Evolutionary conservation across 2,888 invertebrate genomes (phyloP), one percentile per base, ranked within the genome.

Genomic region (Ophion slaviceki): DNA sequence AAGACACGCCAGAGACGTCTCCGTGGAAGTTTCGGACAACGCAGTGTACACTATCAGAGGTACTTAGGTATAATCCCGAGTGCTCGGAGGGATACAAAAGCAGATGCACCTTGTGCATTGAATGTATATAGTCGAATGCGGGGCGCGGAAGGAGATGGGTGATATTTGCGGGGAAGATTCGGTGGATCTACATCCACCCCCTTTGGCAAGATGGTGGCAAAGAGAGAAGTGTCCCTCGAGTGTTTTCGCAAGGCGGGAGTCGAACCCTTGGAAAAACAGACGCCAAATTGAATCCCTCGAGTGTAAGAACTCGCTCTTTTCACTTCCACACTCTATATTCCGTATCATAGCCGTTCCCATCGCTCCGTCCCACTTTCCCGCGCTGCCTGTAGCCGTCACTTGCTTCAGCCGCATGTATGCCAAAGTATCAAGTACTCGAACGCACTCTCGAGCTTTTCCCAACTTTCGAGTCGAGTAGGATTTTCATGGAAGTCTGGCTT

Each of bases 241-340:
- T 94, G 94, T 94, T 94, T 94, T 92, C 88, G 91, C 93, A 93
- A 93, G 93, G 90, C 92, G 90, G 91, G 93, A 93, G 93, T 93
- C 93, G 94, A 93, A 94, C 93, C 93, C 92, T 94, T 94, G 91
- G 91, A 93, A 94, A 93, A 94, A 94, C 94, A 94, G 91, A 92
- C 92, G 92, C 90, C 92, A 93, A 94, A 94, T 94, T 94, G 93
- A 94, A 94, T 93, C 92, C 92, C 91, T 90, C 89, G 90, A 89
- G 91, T 91, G 90, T 90, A 92, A 92, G 92, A 91, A 91, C 89
- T 89, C 88, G 88, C 87, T 86, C 87, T 90, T 88, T 87, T 86
- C 87, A 88, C 88, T 88, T 86, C 67, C 87, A 84, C 84, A 64
- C 80, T 85, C 79, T 82, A 86, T 88, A 75, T 88, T 82, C 61